Evolutionary conservation across 2,888 invertebrate species (phyloP), one percentile per base, ranked within the genome.

Genomic region (Drosophila helvetica): DNA sequence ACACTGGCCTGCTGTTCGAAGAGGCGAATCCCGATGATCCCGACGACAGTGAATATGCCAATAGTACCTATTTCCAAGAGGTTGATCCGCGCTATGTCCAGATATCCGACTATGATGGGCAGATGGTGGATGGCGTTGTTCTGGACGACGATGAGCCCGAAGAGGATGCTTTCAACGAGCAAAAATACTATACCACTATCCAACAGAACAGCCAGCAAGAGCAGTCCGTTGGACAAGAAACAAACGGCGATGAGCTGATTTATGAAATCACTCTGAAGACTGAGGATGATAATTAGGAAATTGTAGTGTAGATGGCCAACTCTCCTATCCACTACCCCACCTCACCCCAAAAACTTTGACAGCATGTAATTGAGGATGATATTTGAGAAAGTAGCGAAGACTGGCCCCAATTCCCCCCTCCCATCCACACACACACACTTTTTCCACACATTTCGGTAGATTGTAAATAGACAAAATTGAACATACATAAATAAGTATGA

Each of bases 201-300:
- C 66, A 60, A 3, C 56, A 70, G 47, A n/a, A 38, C 2, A n/a
- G n/a, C 19, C 25, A 30, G 22, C 8, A 30, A 64, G 3, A 43
- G 9, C 61, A 70, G 18, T 38, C 55, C 46, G 18, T 42, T 54
- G 50, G 54, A 18, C 74, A 71, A 22, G 71, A 77, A 3, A 75
- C 71, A 7, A 80, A 72, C 19, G 74, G 69, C 7, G 75, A 77
- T 47, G 85, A 86, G 54, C 45, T 88, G 58, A 77, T 88, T 58
- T 88, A 79, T 64, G 88, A 85, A 73, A 86, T 86, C 70, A 85
- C 80, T 50, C 38, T 85, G 69, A 76, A 86, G 84, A 70, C 80
- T 74, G 84, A 79, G 60, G 80, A 80, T 38, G 7, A 38, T 33
- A 88, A 83, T 65, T 87, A 70, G 82, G 52, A n/a, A n/a, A 5